A percentile compares a stretch with the other conserved stretches of the same genome.
Evolutionary conservation across 2,888 invertebrate genomes (phyloP).

Genomic region (Neuroscelio doddi): DNA sequence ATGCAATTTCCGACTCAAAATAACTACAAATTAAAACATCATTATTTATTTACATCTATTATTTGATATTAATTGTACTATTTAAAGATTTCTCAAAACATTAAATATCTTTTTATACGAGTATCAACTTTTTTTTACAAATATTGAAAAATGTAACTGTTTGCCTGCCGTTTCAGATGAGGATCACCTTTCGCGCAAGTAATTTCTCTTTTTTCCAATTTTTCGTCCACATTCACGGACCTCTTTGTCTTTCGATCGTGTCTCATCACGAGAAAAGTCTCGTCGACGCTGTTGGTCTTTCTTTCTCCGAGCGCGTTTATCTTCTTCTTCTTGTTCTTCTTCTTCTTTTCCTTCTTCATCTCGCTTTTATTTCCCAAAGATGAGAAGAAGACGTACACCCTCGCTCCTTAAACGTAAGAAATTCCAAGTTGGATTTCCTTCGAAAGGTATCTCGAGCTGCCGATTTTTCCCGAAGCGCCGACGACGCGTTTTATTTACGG

Average conservation of each 20-base stretch:
- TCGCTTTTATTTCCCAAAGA: background rate
- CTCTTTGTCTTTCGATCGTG: constrained; percentile 1
- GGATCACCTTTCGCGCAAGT: background rate
- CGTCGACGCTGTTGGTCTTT: background rate
- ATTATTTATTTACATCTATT: too few relatives aligned
- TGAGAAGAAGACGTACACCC: background rate
- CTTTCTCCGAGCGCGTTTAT: constrained; percentile 17
- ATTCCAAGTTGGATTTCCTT: constrained; percentile 13
- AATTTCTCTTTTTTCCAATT: background rate
- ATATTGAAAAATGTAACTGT: background rate
- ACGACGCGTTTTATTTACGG: constrained; percentile 30
- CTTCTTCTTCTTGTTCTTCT: constrained; percentile 7
- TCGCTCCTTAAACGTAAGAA: background rate
- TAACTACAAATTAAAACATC: too few relatives aligned
- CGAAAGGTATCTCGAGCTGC: constrained; percentile 1
- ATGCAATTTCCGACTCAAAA: background rate
- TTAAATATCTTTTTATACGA: too few relatives aligned
- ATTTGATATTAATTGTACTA: too few relatives aligned
- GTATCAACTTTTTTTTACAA: too few relatives aligned
- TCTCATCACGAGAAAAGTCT: background rate
- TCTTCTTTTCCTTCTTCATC: background rate
- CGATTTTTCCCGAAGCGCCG: constrained; percentile 27
- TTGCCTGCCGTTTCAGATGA: background rate
- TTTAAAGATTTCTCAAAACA: too few relatives aligned
- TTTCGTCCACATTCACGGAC: background rate